A percentile compares a stretch with the other conserved stretches of the same genome.
Evolutionary conservation across 2,797 vertebrate species (phyloP).

Genomic region (Falco concolor): DNA sequence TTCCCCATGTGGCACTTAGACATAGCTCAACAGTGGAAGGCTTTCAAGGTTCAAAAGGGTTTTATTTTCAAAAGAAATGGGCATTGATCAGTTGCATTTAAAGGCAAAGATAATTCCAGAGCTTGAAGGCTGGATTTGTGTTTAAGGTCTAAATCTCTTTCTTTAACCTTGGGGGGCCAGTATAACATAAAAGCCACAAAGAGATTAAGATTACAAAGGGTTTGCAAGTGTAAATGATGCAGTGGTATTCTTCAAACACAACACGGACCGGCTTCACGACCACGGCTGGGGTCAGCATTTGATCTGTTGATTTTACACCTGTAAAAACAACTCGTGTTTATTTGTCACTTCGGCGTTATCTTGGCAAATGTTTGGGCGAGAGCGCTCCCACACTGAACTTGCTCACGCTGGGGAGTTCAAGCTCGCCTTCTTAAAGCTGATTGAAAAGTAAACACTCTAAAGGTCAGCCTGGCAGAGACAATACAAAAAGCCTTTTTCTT

Average conservation of each 20-base stretch:
- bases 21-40: constrained; percentile 86
- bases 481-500: constrained; percentile 51
- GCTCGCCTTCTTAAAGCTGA: constrained; percentile 50
- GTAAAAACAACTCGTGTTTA: constrained; percentile 78
- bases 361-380: constrained; percentile 71
- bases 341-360: constrained; percentile 71
- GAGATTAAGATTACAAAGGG: constrained; percentile 87
- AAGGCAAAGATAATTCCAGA: constrained; percentile 85
- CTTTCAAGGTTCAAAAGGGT: constrained; percentile 93
- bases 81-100: constrained; percentile 87
- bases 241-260: constrained; percentile 76
- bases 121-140: constrained; percentile 86
- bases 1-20: constrained; percentile 89
- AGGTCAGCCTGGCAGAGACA: constrained; percentile 65
- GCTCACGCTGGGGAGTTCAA: constrained; percentile 60
- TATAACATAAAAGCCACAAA: constrained; percentile 83
- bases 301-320: constrained; percentile 82
- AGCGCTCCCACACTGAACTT: constrained; percentile 50
- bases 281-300: constrained; percentile 69
- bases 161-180: constrained; percentile 81
- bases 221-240: constrained; percentile 81
- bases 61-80: constrained; percentile 90
- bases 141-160: constrained; percentile 92
- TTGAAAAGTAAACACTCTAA: constrained; percentile 72
- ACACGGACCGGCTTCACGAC: constrained; percentile 61